Evolutionary conservation across 2,797 vertebrate species (phyloP), one percentile per base, ranked within the genome.

Genomic region (Danio aesculapii): DNA sequence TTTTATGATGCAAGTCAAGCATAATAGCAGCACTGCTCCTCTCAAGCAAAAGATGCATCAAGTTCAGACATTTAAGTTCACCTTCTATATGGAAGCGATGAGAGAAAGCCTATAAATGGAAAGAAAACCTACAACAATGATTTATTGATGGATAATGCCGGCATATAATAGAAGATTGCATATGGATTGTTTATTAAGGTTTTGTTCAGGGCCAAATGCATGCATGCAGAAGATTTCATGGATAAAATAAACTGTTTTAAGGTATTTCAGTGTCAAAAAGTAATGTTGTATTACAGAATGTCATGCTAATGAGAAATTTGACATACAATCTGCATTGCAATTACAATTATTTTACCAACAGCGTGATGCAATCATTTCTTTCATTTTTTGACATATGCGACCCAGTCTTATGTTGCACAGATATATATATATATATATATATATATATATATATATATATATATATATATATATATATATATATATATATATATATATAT

Each of bases 1-100:
- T 62, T 71, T 52, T 71, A 70, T 47, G 30, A 44, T 61, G 46
- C 17, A 47, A 79, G 44, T 66, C 16, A 16, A 19, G 13, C 12
- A 10, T 77, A 57, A 68, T 68, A 53, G 21, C 57, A 44, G 12
- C 6, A 6, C 17, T 41, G 16, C 16, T 17, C 30, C 13, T 46
- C 50, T 30, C 30, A 74, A 46, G 72, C 12, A 39, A 55, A 61
- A 74, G 13, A 74, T 39, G 9, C 39, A 14, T 39, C 5, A 53
- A 53, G 50, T 53, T 49, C 12, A 30, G 30, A 5, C 50, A 53
- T 53, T 53, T 53, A 17, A 8, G 8, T 39, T 76, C 39, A 19
- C 10, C 5, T 53, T 19, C n/a, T 14, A 64, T 50, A 5, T 16
- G 21, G 5, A 63, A 43, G 19, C 41, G 12, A 8, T 6, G 14